Evolutionary conservation across 2,888 invertebrate species (phyloP).

Genomic region (Heliconius cydno): DNA sequence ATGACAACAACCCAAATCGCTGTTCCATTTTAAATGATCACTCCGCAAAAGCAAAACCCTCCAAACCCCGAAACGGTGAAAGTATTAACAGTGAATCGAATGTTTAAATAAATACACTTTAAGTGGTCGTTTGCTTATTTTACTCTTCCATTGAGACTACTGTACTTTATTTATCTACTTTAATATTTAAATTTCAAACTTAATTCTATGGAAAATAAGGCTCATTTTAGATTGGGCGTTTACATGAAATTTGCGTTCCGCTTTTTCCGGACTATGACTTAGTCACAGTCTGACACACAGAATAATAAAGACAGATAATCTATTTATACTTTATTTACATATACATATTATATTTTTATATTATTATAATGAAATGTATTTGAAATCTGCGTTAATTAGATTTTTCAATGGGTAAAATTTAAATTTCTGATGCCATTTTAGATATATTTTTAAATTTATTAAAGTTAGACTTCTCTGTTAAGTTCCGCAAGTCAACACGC

Average conservation of each 20-base stretch:
- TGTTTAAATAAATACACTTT: slow-evolving; percentile 37
- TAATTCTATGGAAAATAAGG: slow-evolving; percentile 15
- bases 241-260: slow-evolving; percentile 42
- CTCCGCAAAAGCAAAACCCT: not conserved
- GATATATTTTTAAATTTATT: not conserved
- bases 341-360: slow-evolving; percentile 5
- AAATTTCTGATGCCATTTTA: not conserved
- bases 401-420: not conserved
- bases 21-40: not conserved
- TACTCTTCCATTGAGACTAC: slow-evolving; percentile 35
- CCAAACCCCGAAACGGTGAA: slow-evolving; percentile 25
- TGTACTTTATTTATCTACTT: slow-evolving; percentile 30
- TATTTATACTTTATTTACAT: slow-evolving; percentile 7
- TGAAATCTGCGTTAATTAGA: slow-evolving; percentile 6
- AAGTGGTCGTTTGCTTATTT: slow-evolving; percentile 43
- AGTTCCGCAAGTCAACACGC: not conserved
- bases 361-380: not conserved
- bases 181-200: slow-evolving; percentile 23
- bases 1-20: not conserved
- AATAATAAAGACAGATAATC: slow-evolving; percentile 34
- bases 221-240: slow-evolving; percentile 15
- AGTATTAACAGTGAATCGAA: slow-evolving; percentile 36
- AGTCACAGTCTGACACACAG: slow-evolving; percentile 42
- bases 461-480: too few relatives aligned
- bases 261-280: slow-evolving; percentile 45